A percentile compares a stretch with the other conserved stretches of the same genome.
phyloP scores from a whole-genome alignment of 2,797 vertebrate species.

The Somateria mollissima region DNA sequence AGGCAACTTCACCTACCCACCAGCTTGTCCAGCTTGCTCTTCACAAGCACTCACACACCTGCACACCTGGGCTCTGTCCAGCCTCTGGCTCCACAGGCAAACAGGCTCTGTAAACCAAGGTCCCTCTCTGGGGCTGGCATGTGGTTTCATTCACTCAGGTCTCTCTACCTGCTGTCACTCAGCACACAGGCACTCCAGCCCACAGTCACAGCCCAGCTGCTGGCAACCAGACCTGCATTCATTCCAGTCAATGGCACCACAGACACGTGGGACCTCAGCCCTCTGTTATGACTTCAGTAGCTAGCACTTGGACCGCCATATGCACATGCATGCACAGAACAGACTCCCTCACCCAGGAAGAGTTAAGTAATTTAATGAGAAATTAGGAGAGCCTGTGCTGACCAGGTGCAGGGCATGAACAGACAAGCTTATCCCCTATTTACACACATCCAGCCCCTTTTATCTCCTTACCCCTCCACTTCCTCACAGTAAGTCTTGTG shows the following conservation, averaged over 20 bases:
- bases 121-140: background rate
- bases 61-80: rapidly evolving
- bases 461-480: background rate
- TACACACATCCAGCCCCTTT: background rate
- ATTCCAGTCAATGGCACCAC: background rate
- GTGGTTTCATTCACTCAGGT: rapidly evolving
- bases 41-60: background rate
- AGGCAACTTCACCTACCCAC: background rate
- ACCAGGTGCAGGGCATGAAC: background rate
- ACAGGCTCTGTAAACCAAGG: background rate
- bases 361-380: background rate
- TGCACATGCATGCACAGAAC: background rate
- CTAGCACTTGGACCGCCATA: background rate
- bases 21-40: background rate
- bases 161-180: rapidly evolving
- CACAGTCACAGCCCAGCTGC: rapidly evolving
- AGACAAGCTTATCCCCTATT: background rate
- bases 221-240: background rate
- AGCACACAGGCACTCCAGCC: too few species aligned
- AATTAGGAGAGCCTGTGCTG: background rate
- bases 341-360: background rate
- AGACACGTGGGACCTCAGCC: background rate
- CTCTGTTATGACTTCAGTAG: background rate
- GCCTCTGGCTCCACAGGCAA: background rate
- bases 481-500: background rate